Conservation (phyloP, 2,888 invertebrate species). For the Cheilosia urbana region DNA sequence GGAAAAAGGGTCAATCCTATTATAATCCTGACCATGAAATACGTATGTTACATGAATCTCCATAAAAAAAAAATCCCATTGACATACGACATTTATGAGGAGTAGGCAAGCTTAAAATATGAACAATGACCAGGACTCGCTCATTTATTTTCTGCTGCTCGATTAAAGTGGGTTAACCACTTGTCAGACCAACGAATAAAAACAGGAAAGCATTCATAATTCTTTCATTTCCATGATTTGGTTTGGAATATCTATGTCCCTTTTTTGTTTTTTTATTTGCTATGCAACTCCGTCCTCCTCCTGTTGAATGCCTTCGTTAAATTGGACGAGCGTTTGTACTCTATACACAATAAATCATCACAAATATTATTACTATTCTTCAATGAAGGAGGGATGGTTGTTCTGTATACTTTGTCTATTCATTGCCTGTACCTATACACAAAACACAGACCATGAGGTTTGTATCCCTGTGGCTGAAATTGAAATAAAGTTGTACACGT, state of each 20-base stretch:
- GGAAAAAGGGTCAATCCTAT: background rate
- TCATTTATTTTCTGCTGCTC: background rate
- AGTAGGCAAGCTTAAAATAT: background rate
- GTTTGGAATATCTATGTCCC: background rate
- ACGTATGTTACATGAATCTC: background rate
- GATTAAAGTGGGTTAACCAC: conserved; percentile 11
- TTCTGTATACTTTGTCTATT: too few relatives aligned
- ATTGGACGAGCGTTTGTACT: too few relatives aligned
- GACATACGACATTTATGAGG: background rate
- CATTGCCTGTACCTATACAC: too few relatives aligned
- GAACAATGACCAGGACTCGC: background rate
- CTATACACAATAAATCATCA: too few relatives aligned
- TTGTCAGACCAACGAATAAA: background rate
- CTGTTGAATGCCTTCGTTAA: too few relatives aligned
- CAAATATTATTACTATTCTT: too few relatives aligned
- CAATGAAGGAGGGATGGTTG: too few relatives aligned
- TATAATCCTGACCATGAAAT: background rate
- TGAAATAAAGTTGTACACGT: too few relatives aligned
- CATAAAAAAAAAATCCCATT: background rate
- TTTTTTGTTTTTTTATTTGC: background rate
- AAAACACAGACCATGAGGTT: too few relatives aligned
- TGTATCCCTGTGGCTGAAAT: too few relatives aligned
- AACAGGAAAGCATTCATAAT: background rate
- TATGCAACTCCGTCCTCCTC: too few relatives aligned
- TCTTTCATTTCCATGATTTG: background rate